phyloP scores from a whole-genome alignment of 1,140 invertebrate species.

The Calephelis nemesis region DNA sequence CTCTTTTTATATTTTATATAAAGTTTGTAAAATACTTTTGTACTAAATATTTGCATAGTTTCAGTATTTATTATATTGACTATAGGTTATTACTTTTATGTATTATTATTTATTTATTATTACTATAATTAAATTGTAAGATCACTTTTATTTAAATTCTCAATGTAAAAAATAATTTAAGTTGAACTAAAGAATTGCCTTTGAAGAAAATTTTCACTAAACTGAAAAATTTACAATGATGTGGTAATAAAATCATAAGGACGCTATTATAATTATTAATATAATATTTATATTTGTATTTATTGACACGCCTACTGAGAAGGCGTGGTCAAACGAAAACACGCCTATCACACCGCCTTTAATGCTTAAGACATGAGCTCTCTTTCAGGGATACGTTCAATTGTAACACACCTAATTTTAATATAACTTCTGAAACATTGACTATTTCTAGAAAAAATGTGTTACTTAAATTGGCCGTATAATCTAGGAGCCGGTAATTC shows the following conservation, averaged over 20 bases:
- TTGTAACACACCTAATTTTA: constrained; percentile 56
- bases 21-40: no score
- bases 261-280: constrained; percentile 18
- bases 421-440: constrained; percentile 37
- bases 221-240: not conserved
- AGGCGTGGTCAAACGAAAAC: constrained; percentile 49
- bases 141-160: no score
- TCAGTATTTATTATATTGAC: no score
- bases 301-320: constrained; percentile 48
- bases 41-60: no score
- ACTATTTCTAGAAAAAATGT: constrained; percentile 37
- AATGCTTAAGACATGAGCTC: constrained; percentile 45
- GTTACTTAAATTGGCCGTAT: constrained; percentile 42
- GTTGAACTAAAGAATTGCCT: not conserved
- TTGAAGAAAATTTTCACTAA: not conserved
- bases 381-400: constrained; percentile 51
- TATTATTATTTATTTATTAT: no score
- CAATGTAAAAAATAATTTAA: no score
- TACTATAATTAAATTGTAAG: no score
- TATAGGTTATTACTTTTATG: no score
- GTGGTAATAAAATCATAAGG: not conserved
- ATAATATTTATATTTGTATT: constrained; percentile 31
- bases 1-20: no score
- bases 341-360: constrained; percentile 60
- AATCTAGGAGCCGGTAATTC: constrained; percentile 53